Conservation (phyloP, 2,888 invertebrate genomes). For the Poecilobothrus nobilitatus region DNA sequence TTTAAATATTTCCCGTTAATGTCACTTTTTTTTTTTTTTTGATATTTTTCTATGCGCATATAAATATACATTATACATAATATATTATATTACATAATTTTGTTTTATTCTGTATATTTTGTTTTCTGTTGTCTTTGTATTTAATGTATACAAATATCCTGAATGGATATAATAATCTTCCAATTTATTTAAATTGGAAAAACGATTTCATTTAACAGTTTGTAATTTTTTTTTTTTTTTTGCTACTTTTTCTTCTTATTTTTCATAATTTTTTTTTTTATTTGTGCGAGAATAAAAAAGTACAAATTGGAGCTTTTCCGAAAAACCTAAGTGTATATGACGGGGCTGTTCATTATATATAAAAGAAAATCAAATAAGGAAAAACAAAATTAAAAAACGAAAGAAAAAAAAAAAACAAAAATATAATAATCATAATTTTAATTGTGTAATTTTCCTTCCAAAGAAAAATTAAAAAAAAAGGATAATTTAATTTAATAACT, state of each 20-base stretch:
- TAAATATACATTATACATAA: too few species aligned
- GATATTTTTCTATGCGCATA: not conserved
- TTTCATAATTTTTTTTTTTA: not conserved
- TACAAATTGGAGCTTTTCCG: not conserved
- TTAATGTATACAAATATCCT: not conserved
- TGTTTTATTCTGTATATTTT: not conserved
- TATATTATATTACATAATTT: too few species aligned
- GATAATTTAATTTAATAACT: constrained; percentile 6
- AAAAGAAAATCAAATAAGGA: not conserved
- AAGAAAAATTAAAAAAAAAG: not conserved
- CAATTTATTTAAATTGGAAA: constrained; percentile 6
- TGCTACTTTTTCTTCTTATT: too few species aligned
- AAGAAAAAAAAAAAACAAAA: too few species aligned
- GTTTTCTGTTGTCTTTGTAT: too few species aligned
- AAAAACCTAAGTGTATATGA: not conserved
- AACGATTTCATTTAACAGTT: constrained; percentile 2
- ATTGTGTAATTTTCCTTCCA: not conserved
- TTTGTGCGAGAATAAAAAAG: not conserved
- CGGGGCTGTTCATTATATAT: not conserved
- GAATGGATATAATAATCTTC: constrained; percentile 1
- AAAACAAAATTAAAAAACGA: too few species aligned
- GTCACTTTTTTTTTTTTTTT: not conserved
- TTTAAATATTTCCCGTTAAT: constrained; percentile 1
- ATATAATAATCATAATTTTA: not conserved
- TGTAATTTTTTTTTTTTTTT: too few species aligned